phyloP scores from a whole-genome alignment of 2,888 invertebrate genomes.

The Dicyrtomina minuta region DNA sequence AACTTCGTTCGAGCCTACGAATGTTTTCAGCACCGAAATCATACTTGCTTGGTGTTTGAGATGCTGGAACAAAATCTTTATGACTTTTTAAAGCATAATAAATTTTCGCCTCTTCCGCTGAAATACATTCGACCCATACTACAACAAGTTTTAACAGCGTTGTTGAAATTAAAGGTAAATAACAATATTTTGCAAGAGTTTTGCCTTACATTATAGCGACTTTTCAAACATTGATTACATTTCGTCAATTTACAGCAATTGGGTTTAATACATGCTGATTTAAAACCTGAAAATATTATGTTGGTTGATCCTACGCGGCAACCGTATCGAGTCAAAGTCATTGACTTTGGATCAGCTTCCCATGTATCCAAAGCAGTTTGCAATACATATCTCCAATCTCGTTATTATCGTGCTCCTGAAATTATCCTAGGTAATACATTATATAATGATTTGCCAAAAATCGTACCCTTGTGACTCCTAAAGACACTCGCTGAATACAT shows the following conservation, averaged over 20 bases:
- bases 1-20: conserved; percentile 99
- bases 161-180: conserved; percentile 79
- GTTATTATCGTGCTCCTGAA: conserved; percentile 97
- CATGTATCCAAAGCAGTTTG: conserved; percentile 99
- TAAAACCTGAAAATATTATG: conserved; percentile 99
- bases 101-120: conserved; percentile 96
- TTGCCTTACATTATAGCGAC: too few species aligned
- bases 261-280: conserved; percentile 97
- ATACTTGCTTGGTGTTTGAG: conserved; percentile 99
- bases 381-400: conserved; percentile 98
- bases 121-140: conserved; percentile 98
- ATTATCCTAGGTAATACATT: conserved; percentile 73
- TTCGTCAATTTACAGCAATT: conserved; percentile 74
- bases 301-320: conserved; percentile 96
- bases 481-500: not conserved
- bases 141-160: conserved; percentile 88
- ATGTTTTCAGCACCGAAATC: conserved; percentile 99
- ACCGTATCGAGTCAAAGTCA: conserved; percentile 98
- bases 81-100: conserved; percentile 99
- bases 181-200: too few species aligned
- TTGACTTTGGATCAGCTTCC: conserved; percentile 99
- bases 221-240: too few species aligned
- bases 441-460: conserved; percentile 2
- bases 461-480: not conserved
- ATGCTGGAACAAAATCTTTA: conserved; percentile 99